phyloP scores from a whole-genome alignment of 2,797 vertebrate species.

The Ctenochaetus hawaiiensis region DNA sequence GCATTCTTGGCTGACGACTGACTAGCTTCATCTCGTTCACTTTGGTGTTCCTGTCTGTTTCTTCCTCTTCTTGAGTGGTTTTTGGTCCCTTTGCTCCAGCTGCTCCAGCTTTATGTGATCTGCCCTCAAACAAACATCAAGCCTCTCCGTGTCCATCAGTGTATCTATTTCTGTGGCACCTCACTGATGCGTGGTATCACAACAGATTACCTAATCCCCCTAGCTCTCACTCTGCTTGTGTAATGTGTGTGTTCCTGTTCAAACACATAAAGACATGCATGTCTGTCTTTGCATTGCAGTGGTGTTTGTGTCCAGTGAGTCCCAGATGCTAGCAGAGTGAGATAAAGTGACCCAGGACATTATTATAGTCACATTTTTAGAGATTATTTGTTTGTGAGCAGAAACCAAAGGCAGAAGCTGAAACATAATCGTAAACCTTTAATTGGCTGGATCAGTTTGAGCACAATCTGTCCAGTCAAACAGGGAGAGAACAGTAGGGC shows the following conservation, averaged over 20 bases:
- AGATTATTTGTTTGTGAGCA: not conserved
- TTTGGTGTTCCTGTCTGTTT: slow-evolving; percentile 25
- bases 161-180: slow-evolving; percentile 73
- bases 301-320: not conserved
- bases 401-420: not conserved
- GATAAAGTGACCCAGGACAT: not conserved
- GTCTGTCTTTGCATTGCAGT: slow-evolving; percentile 19
- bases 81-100: slow-evolving; percentile 40
- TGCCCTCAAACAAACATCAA: slow-evolving; percentile 59
- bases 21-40: slow-evolving; percentile 26
- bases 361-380: not conserved
- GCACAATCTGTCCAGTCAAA: slow-evolving; percentile 42
- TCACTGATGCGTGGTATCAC: slow-evolving; percentile 59
- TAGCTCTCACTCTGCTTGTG: slow-evolving; percentile 27
- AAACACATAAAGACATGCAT: slow-evolving; percentile 2
- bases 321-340: not conserved
- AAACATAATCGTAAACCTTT: not conserved
- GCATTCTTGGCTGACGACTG: slow-evolving; percentile 36
- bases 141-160: slow-evolving; percentile 47
- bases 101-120: slow-evolving; percentile 49
- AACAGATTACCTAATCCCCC: slow-evolving; percentile 72
- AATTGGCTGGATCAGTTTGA: slow-evolving; percentile 24
- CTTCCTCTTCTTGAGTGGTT: slow-evolving; percentile 19
- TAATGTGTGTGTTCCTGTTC: slow-evolving; percentile 20
- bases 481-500: not conserved